These are phyloP conservation scores for Tenthredo livida DNA, from an alignment of 2,888 invertebrate species.

Conservation along the genomic window DNA sequence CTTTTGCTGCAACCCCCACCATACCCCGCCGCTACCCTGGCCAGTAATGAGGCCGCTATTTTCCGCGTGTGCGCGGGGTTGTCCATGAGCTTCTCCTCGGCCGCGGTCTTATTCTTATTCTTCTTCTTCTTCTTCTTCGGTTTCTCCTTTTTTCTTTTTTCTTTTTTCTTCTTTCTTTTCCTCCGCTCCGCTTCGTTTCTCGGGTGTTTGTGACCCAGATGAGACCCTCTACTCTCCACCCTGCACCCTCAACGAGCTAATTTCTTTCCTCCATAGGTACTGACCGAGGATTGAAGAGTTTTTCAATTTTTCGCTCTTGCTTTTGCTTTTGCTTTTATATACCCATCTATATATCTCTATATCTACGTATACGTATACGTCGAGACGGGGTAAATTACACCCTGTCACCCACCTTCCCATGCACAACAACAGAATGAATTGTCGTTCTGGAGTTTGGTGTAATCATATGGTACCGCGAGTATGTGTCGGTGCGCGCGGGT, in stretches of 20 bases:
- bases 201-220: conserved; percentile 75
- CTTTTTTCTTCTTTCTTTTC: neutral
- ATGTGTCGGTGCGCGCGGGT: neutral
- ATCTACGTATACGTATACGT: neutral
- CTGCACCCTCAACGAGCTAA: conserved; percentile 74
- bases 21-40: conserved; percentile 60
- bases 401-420: conserved; percentile 6
- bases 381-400: conserved; percentile 29
- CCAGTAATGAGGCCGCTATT: conserved; percentile 74
- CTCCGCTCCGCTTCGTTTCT: neutral
- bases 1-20: conserved; percentile 73
- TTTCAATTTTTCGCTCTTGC: neutral
- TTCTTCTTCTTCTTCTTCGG: neutral
- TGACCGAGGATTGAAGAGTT: conserved; percentile 67
- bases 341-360: conserved; percentile 2
- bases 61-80: conserved; percentile 64
- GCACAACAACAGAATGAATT: neutral
- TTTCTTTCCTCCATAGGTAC: conserved; percentile 76
- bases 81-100: conserved; percentile 50
- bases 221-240: conserved; percentile 68
- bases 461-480: conserved; percentile 15
- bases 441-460: conserved; percentile 33
- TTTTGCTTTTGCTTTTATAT: neutral
- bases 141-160: too few relatives aligned
- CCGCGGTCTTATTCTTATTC: neutral